Percentiles rank a stretch among this genome's conserved stretches.
Evolutionary conservation across 2,113 vertebrate species (phyloP).

Genomic region (Nothobranchius furzeri): DNA sequence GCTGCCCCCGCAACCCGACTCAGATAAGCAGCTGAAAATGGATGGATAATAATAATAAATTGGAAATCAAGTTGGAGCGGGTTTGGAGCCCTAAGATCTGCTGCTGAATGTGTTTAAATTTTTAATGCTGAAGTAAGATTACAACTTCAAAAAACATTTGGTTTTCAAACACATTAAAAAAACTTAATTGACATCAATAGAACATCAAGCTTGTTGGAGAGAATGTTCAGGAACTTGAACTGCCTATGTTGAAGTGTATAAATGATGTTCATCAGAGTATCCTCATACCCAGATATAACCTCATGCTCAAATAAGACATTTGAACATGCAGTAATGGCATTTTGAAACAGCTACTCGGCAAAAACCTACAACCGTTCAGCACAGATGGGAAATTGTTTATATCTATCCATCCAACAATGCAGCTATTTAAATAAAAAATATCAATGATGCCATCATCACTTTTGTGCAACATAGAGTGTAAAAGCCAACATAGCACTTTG

Average conservation of each 20-base stretch:
- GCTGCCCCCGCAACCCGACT: no score
- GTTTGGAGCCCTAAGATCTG: no score
- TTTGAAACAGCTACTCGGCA: background rate
- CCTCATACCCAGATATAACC: background rate
- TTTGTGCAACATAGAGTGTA: slow-evolving; percentile 23
- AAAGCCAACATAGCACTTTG: background rate
- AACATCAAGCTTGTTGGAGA: no score
- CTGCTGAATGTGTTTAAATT: no score
- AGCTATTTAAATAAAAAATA: slow-evolving; percentile 8
- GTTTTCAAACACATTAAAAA: no score
- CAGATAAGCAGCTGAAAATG: no score
- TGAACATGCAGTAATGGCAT: background rate
- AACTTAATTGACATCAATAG: no score
- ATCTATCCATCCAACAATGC: slow-evolving; percentile 10
- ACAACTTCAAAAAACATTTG: no score
- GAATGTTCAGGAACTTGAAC: no score
- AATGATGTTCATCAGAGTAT: background rate
- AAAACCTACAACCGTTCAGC: slow-evolving; percentile 8
- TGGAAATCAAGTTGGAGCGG: no score
- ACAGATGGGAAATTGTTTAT: slow-evolving; percentile 33
- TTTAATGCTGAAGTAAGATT: no score
- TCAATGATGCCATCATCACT: slow-evolving; percentile 20
- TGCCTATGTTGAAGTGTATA: background rate
- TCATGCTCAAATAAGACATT: background rate
- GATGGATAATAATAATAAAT: no score